These are phyloP conservation scores for Drosophila pseudotalamancana DNA, from an alignment of 2,888 invertebrate genomes.

Conservation along the genomic window DNA sequence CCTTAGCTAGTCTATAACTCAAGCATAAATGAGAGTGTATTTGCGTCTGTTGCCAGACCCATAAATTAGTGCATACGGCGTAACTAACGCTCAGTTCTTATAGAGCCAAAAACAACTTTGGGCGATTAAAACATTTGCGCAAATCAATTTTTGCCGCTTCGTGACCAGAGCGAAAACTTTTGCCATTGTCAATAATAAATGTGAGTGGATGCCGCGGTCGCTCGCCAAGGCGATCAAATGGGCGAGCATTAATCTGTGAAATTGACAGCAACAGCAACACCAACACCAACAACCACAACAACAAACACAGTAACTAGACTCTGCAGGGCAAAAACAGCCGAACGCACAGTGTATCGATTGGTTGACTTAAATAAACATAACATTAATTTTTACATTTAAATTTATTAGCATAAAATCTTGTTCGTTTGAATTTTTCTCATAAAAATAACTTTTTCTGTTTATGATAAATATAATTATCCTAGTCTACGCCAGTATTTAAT, in stretches of 20 bases:
- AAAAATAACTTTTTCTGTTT: too few relatives aligned
- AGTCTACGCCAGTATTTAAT: too few relatives aligned
- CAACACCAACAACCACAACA: constrained; percentile 5
- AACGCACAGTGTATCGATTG: not conserved
- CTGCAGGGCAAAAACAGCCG: constrained; percentile 15
- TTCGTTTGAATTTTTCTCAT: too few relatives aligned
- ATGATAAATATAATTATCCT: too few relatives aligned
- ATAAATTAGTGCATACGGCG: constrained; percentile 18
- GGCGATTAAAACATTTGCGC: constrained; percentile 45
- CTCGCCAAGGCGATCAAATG: constrained; percentile 60
- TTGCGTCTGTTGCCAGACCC: not conserved
- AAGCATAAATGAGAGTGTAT: not conserved
- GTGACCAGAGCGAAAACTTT: constrained; percentile 62
- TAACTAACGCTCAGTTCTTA: constrained; percentile 9
- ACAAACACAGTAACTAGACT: not conserved
- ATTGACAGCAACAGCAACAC: constrained; percentile 62
- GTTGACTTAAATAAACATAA: too few relatives aligned
- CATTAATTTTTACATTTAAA: too few relatives aligned
- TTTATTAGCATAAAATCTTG: too few relatives aligned
- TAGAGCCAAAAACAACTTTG: constrained; percentile 10
- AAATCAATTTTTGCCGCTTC: constrained; percentile 70
- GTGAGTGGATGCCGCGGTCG: constrained; percentile 37
- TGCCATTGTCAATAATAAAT: constrained; percentile 78
- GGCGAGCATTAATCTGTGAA: constrained; percentile 75
- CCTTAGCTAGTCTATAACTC: not conserved